Evolutionary conservation across 2,888 invertebrate genomes (phyloP), one percentile per base, ranked within the genome.

Genomic region (Spodoptera exigua): DNA sequence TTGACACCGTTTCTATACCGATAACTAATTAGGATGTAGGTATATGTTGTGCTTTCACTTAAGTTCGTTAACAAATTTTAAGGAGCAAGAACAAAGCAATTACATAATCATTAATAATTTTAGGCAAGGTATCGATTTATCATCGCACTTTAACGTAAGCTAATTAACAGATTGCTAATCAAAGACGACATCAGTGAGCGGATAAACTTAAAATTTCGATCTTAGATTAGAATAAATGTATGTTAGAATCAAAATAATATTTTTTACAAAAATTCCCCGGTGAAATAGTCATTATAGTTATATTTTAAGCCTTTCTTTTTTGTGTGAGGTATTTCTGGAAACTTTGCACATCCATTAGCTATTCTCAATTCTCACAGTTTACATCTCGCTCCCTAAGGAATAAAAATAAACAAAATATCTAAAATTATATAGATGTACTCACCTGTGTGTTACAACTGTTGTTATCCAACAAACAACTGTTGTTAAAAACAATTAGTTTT

Each of bases 361-460:
- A 9, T 27, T 27, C 27, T 27, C 7, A 3, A 27, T 27, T 7
- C 27, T 9, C 27, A 27, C 27, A 9, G 1, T 1, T 27, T 27
- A 27, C 27, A 5, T 7, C 1, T 9, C 27, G 27, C 27, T 27
- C 9, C 27, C 9, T 27, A 27, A 27, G 7, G 27, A 27, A 34
- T 43, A 10, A 17, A 53, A 10, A 61, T 32, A 27, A 36, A 1
- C 7, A 10, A 14, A 11, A 3, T 21, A 32, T 13, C 45, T 21
- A n/a, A n/a, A 13, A 21, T 21, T 5, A 18, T 27, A 9, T 1
- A 9, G 27, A 5, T 18, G 10, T 21, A 76, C 86, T 85, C 63
- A 88, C 88, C 88, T 81, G 82, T 63, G 57, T 70, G 67, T 76
- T 76, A 27, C 66, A 76, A 81, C 78, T 77, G 76, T 74, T n/a